Base-by-base conservation (phyloP, 2,888 invertebrate species). In the Tubiluchus corallicola region DNA sequence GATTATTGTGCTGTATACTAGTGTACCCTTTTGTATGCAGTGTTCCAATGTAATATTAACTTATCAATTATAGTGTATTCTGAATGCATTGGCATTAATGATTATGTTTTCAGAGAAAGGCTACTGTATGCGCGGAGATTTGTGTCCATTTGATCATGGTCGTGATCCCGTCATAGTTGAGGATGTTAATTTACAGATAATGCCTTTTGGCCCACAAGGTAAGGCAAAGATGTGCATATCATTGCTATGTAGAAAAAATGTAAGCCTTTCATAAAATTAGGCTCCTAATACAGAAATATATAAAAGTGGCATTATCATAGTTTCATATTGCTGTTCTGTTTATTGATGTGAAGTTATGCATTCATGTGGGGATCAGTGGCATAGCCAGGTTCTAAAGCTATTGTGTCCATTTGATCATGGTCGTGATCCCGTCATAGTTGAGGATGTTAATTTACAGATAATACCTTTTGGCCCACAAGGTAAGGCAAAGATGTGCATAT, bases 361-460 rank as follows among this genome's bases (percentile, higher is more conserved):
- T n/a, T n/a, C n/a, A n/a, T n/a, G n/a, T n/a, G n/a, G n/a, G n/a
- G n/a, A n/a, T n/a, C n/a, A n/a, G n/a, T n/a, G n/a, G n/a, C n/a
- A n/a, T n/a, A n/a, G n/a, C n/a, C n/a, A n/a, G n/a, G n/a, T n/a
- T n/a, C n/a, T n/a, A n/a, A n/a, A n/a, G n/a, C n/a, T n/a, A n/a
- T n/a, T 87, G 48, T 98, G 98, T 62, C 85, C 83, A 3, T 98
- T 77, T 72, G 94, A 96, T 68, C 96, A 98, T 68, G 96, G 96
- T 3, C 73, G 77, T 1, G 94, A 96, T 65, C 94, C 96, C 0
- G 84, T 98, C 0, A 85, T 96, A 2, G 68, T 96, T 20, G 92
- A 92, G 57, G 87, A 88, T 59, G 75, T 82, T 1, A 75, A 71
- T 13, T 59, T 75, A 20, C 70, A 70, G 45, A 72, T 74, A 41